Evolutionary conservation across 2,888 invertebrate species (phyloP), one percentile per base, ranked within the genome.

Genomic region (Ommatoiulus sabulosus): DNA sequence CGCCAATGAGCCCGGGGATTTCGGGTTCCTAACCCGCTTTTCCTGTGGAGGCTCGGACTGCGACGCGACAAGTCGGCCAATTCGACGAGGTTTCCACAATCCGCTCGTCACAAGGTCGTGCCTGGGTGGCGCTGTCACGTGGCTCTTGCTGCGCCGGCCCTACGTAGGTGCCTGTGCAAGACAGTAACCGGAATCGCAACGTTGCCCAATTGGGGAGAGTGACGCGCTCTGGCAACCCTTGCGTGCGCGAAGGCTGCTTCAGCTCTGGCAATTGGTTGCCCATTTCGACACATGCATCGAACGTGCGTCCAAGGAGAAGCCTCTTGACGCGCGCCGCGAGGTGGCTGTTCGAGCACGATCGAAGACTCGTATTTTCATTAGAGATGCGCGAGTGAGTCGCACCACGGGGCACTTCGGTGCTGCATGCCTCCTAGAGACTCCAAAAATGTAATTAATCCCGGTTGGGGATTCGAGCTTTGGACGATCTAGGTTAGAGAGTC

Each of bases 101-200:
- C 63, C 17, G 63, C 63, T 63, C 20, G 20, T 5, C 63, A n/a
- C 63, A 63, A 63, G 63, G 63, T 63, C 63, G 63, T 7, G 63
- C n/a, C 20, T 63, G 63, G 63, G 63, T 63, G 63, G 63, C 63
- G n/a, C 63, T n/a, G 63, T 63, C 63, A 63, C 63, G 63, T 63
- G 63, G 63, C 20, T 8, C 20, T 63, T n/a, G 63, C 63, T n/a
- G 12, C 4, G 52, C 35, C 15, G 52, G 15, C 52, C 48, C 52
- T 52, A 52, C 52, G 63, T 63, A 63, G 63, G 63, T 63, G 63
- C 63, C n/a, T 7, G 15, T 52, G 52, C 52, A 17, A 17, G 52
- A 12, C 52, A 52, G 35, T 52, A 15, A 52, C 15, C 17, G 12
- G 15, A 52, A 17, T 52, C 10, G 5, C n/a, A 52, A 52, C 15